These are phyloP conservation scores for Athene noctua DNA, from an alignment of 2,113 vertebrate species.

Conservation along the genomic window DNA sequence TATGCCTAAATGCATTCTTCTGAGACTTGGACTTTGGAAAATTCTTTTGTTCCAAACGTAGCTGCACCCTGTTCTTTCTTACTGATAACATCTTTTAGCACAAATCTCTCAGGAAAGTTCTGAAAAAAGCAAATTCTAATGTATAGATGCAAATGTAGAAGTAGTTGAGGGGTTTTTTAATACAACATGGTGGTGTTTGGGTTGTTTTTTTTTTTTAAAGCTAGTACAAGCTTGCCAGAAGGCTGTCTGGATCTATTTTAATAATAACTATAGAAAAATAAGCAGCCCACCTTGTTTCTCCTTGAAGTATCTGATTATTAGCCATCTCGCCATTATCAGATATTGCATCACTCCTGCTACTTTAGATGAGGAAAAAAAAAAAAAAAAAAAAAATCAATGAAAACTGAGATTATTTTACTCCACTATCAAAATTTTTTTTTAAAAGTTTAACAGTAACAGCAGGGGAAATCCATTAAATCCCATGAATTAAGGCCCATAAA, in stretches of 20 bases:
- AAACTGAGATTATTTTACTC: neutral
- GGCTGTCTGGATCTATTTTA: neutral
- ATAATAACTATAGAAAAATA: neutral
- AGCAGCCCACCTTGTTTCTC: conserved; percentile 71
- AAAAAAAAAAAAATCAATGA: accelerated
- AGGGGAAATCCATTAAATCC: neutral
- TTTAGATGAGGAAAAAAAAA: conserved; percentile 30
- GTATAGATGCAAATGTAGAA: neutral
- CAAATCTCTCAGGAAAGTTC: neutral
- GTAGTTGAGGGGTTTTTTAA: neutral
- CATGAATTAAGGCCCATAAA: neutral
- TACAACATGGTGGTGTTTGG: neutral
- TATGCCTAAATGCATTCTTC: neutral
- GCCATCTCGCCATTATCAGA: conserved; percentile 64
- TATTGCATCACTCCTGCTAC: conserved; percentile 74
- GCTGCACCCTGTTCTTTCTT: neutral
- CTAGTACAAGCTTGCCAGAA: neutral
- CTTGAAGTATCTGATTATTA: conserved; percentile 68
- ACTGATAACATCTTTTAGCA: neutral
- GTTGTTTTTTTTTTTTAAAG: neutral
- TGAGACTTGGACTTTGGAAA: neutral
- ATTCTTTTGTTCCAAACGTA: neutral
- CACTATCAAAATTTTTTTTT: neutral
- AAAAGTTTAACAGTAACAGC: neutral
- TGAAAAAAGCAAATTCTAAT: neutral